A percentile compares a stretch with the other conserved stretches of the same genome.
These are phyloP conservation scores for Herminia tarsipennalis DNA, from an alignment of 2,888 invertebrate species.

Conservation along the genomic window DNA sequence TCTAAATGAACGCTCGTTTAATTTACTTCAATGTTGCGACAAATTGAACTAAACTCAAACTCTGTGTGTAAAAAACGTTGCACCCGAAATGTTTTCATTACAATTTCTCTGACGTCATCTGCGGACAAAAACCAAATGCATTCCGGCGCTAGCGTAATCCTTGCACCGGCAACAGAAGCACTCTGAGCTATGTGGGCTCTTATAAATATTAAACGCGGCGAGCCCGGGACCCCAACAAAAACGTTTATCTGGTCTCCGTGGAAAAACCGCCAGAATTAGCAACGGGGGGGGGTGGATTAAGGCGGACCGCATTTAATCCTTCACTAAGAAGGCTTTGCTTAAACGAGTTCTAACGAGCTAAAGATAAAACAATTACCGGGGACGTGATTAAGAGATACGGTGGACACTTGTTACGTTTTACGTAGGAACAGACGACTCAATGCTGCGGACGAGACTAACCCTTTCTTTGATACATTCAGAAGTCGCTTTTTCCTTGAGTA, in stretches of 20 bases:
- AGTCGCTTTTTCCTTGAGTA: too few relatives aligned
- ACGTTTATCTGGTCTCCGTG: slow-evolving; percentile 83
- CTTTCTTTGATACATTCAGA: slow-evolving; percentile 20
- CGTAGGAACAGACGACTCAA: slow-evolving; percentile 51
- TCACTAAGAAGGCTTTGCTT: slow-evolving; percentile 86
- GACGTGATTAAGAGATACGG: slow-evolving; percentile 84
- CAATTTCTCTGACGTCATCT: slow-evolving; percentile 63
- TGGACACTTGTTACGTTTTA: slow-evolving; percentile 84
- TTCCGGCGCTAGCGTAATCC: slow-evolving; percentile 67
- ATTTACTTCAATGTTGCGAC: slow-evolving; percentile 21
- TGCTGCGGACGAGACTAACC: slow-evolving; percentile 20
- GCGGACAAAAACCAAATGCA: slow-evolving; percentile 69
- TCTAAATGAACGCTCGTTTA: slow-evolving; percentile 38
- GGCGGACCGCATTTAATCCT: slow-evolving; percentile 85
- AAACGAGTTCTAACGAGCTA: slow-evolving; percentile 86
- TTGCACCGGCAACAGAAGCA: slow-evolving; percentile 71
- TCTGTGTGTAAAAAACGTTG: slow-evolving; percentile 38
- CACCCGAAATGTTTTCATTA: slow-evolving; percentile 60
- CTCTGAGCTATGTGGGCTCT: slow-evolving; percentile 72
- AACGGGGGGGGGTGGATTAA: slow-evolving; percentile 82
- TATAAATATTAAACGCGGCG: slow-evolving; percentile 81
- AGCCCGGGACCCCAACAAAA: slow-evolving; percentile 76
- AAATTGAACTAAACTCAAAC: slow-evolving; percentile 24
- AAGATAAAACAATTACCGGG: slow-evolving; percentile 85
- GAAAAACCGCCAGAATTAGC: slow-evolving; percentile 85